Percentiles rank a stretch among this genome's conserved stretches.
Evolutionary conservation across 1,140 invertebrate genomes (phyloP).

Genomic region (Zaprionus davidi): DNA sequence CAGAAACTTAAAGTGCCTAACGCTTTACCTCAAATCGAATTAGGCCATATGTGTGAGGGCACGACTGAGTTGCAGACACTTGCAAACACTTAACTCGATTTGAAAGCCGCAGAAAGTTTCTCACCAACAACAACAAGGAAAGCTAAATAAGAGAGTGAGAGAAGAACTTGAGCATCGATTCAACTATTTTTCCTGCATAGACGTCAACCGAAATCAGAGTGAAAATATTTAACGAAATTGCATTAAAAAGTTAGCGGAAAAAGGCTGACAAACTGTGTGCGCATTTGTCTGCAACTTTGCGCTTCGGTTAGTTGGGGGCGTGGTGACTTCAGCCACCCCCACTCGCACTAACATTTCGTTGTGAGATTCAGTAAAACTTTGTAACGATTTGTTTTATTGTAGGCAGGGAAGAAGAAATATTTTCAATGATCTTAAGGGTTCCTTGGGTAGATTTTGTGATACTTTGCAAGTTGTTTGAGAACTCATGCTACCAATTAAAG

Average conservation of each 20-base stretch:
- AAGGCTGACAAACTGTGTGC: conserved; percentile 56
- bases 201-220: conserved; percentile 59
- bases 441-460: neutral
- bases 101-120: conserved; percentile 67
- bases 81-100: conserved; percentile 74
- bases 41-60: conserved; percentile 56
- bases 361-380: neutral
- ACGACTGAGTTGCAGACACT: conserved; percentile 50
- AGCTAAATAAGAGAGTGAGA: neutral
- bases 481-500: neutral
- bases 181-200: conserved; percentile 52
- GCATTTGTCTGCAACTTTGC: conserved; percentile 38
- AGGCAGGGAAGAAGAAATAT: neutral
- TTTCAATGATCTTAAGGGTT: neutral
- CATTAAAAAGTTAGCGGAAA: conserved; percentile 70
- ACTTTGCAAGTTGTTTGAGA: neutral
- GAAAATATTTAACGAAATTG: conserved; percentile 74
- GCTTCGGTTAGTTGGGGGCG: conserved; percentile 14
- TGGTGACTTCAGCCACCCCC: neutral
- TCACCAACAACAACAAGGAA: conserved; percentile 9
- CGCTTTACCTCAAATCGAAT: conserved; percentile 71
- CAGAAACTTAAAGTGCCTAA: conserved; percentile 49
- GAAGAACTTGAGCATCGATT: conserved; percentile 14
- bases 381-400: neutral
- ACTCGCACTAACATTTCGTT: neutral